Evolutionary conservation across 2,113 vertebrate genomes (phyloP), one percentile per base, ranked within the genome.

Genomic region (Dascyllus trimaculatus): DNA sequence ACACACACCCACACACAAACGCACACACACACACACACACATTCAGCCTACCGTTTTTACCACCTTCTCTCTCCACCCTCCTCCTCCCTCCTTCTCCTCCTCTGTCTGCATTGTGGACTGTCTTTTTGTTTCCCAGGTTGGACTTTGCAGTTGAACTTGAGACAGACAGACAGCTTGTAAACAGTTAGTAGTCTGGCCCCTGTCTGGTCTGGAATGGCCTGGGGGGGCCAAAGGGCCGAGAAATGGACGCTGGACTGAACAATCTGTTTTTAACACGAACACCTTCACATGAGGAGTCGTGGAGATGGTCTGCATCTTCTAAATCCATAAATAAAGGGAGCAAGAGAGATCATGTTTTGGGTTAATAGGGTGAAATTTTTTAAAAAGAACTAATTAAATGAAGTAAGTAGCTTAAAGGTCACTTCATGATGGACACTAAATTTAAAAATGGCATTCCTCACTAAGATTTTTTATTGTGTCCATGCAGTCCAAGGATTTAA

Each of bases 121-220:
- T 87, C 81, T 90, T 88, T 87, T 86, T 86, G 92, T 92, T 91
- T 90, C 87, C 61, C 66, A 83, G 80, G 75, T 88, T 82, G 88
- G 93, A 93, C 92, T 91, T 93, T 94, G 94, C 92, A 93, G 93
- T 93, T 95, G 95, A 95, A 95, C 94, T 95, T 95, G 94, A 95
- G 93, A 94, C 94, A 92, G 93, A 94, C 94, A 93, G 93, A 94
- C 93, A 94, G 92, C 93, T 95, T 92, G 93, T 95, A 95, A 95
- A 95, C 79, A 56, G 86, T 89, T 88, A 91, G 91, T 88, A 87
- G 94, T 95, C 95, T 95, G 93, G 93, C 81, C 92, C 73, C 80
- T 93, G 93, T 95, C 94, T 95, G 88, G 92, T 85, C 57, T 46
- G 77, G 48, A 51, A 51, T 56, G 56, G 52, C 48, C 48, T 25